A percentile compares a stretch with the other conserved stretches of the same genome.
Evolutionary conservation across 1,140 invertebrate species (phyloP).

Genomic region (Rhopalosiphum maidis): DNA sequence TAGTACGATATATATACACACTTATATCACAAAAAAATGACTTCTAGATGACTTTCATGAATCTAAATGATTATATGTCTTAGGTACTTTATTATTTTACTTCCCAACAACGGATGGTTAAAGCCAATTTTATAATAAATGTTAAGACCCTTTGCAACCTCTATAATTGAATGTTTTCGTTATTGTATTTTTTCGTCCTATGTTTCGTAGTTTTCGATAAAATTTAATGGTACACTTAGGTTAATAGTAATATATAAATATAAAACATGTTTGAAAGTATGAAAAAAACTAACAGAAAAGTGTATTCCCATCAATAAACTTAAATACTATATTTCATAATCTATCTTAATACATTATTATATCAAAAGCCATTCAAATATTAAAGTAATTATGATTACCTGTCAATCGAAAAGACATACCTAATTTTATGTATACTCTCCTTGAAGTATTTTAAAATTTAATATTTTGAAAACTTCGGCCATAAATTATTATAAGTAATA

Average conservation of each 20-base stretch:
- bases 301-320: not conserved
- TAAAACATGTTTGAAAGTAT: not conserved
- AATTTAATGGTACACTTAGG: not conserved
- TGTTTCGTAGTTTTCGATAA: not conserved
- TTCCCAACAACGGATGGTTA: not conserved
- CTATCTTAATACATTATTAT: not conserved
- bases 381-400: not conserved
- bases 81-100: not conserved
- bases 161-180: not conserved
- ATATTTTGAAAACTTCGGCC: not conserved
- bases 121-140: not conserved
- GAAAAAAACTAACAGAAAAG: not conserved
- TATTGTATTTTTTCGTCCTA: not conserved
- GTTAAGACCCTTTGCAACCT: not conserved
- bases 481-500: not conserved
- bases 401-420: not conserved
- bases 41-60: not conserved
- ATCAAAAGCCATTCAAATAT: not conserved
- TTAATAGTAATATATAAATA: not conserved
- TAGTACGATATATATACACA: not conserved
- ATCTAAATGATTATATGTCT: not conserved
- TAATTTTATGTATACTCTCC: not conserved
- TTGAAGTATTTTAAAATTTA: not conserved
- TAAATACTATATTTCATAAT: not conserved
- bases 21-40: not conserved